Base-by-base conservation (phyloP, 1,140 invertebrate species). In the Drusus annulatus region DNA sequence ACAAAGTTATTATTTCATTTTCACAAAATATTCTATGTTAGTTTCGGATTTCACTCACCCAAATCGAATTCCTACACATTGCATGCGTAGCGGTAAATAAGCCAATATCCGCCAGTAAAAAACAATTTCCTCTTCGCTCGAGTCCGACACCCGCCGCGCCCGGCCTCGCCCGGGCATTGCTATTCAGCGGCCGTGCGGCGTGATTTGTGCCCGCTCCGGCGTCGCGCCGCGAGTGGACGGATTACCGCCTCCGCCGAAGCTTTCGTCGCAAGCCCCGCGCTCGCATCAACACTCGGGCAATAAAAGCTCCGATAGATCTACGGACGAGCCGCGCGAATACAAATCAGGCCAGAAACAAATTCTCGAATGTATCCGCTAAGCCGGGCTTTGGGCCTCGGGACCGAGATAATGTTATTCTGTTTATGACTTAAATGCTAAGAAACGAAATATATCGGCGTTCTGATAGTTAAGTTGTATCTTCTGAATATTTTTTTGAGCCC, bases 251-350 rank as follows among this genome's bases (percentile, higher is more conserved):
- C 36, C 2, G 62, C 23, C 71, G 71, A n/a, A 21, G 71, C 71
- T 75, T 58, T 75, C 71, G 71, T 56, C 71, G 71, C 69, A 5
- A n/a, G 17, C 17, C 36, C 45, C 36, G 36, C 36, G 51, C 21
- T 19, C 71, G 52, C 23, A 31, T 73, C 69, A 73, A 73, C 69
- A 73, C 69, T 73, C 71, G 25, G 4, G 13, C 71, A 75, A 75
- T 75, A 58, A 75, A 58, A 28, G 52, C 54, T 58, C 6, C 71
- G 71, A 75, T 75, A 75, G 52, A 75, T 75, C 71, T 75, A 13
- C 13, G 2, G 16, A 25, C 54, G 71, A 56, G 71, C 52, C 54
- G 25, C 16, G 25, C 71, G 71, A 75, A 75, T 75, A 75, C 71
- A 23, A 75, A 75, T 17, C 31, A 58, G 71, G 3, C 21, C 8